Percentiles rank a stretch among this genome's conserved stretches.
phyloP scores from a whole-genome alignment of 2,797 vertebrate species.

The Melanotaenia pygmaea region DNA sequence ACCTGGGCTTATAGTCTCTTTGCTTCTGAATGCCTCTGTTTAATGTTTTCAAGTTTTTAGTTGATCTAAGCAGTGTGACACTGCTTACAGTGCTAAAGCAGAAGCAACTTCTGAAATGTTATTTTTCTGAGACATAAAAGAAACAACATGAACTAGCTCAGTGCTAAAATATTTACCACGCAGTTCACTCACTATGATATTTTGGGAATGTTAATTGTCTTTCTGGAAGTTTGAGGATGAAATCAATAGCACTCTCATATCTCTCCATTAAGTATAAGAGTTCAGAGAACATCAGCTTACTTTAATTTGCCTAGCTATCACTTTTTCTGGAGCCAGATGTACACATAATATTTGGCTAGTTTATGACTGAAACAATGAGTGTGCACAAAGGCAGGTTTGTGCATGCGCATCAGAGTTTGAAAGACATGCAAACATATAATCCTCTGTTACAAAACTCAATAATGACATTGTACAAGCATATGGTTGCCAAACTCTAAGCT shows the following conservation, averaged over 20 bases:
- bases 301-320: conserved; percentile 6
- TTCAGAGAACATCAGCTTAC: neutral
- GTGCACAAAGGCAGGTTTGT: neutral
- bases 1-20: neutral
- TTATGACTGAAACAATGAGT: neutral
- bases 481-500: too few species aligned
- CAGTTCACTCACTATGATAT: neutral
- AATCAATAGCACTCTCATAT: neutral
- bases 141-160: conserved; percentile 2
- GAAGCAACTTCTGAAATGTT: neutral
- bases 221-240: neutral
- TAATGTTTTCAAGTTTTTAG: conserved; percentile 2
- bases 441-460: neutral
- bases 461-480: neutral
- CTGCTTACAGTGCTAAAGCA: conserved; percentile 5
- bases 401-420: neutral
- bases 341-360: neutral
- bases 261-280: conserved; percentile 4
- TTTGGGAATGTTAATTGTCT: neutral
- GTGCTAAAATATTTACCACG: neutral
- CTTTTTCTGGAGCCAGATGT: neutral
- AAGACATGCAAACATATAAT: neutral
- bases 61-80: neutral
- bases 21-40: neutral
- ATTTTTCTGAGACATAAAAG: conserved; percentile 1